Conservation (phyloP, 2,113 vertebrate species). For the Octodon degus region DNA sequence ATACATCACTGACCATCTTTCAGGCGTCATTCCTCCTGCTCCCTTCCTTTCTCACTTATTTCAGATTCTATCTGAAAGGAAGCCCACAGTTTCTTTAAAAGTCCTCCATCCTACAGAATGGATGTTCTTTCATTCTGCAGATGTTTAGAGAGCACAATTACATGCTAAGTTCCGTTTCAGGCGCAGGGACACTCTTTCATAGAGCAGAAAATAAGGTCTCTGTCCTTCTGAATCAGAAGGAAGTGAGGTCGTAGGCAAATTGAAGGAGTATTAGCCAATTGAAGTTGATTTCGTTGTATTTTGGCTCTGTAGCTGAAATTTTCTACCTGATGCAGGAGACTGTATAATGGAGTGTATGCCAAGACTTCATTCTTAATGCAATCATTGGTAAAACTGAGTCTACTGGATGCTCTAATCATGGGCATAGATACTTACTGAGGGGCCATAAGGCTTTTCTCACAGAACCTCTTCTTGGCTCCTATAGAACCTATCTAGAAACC, state of each 20-base stretch:
- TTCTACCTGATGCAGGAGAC: background rate
- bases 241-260: background rate
- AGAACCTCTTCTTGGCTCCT: background rate
- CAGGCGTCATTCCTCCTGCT: background rate
- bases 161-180: background rate
- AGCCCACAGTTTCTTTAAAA: background rate
- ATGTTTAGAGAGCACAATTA: background rate
- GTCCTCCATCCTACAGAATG: background rate
- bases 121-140: background rate
- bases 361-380: background rate
- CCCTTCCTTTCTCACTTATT: background rate
- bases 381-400: background rate
- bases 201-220: background rate
- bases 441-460: background rate
- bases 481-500: background rate
- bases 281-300: background rate
- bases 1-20: background rate
- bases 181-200: background rate
- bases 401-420: background rate
- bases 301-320: background rate
- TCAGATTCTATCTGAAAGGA: background rate
- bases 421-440: background rate
- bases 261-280: background rate
- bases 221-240: background rate
- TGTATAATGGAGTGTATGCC: accelerated